Evolutionary conservation across 2,113 vertebrate genomes (phyloP).

Genomic region (Sialia sialis): DNA sequence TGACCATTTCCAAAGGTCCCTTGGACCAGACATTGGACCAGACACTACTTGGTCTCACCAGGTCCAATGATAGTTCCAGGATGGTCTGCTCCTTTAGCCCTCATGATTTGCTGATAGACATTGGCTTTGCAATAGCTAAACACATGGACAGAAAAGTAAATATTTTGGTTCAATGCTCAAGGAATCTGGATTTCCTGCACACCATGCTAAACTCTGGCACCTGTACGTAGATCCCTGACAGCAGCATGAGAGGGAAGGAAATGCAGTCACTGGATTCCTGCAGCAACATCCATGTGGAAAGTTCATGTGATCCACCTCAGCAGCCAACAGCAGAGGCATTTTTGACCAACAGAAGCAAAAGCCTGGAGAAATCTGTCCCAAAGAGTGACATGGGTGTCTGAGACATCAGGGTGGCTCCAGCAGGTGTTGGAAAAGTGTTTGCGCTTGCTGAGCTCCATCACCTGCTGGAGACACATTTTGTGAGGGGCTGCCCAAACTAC

Average conservation of each 20-base stretch:
- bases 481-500: background rate
- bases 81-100: background rate
- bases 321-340: background rate
- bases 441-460: background rate
- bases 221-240: background rate
- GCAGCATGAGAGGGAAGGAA: background rate
- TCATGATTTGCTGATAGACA: background rate
- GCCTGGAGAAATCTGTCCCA: background rate
- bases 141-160: background rate
- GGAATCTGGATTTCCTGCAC: background rate
- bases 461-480: accelerated
- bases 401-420: background rate
- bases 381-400: background rate
- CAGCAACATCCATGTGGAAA: accelerated
- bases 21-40: too few species aligned
- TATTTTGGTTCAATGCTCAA: background rate
- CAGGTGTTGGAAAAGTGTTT: background rate
- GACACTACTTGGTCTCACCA: background rate
- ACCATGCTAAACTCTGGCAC: background rate
- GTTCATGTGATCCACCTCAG: background rate
- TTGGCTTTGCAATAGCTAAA: background rate
- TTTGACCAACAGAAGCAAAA: background rate
- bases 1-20: background rate
- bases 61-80: background rate
- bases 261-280: background rate